Evolutionary conservation across 1,140 invertebrate species (phyloP).

Genomic region (Danaus plexippus): DNA sequence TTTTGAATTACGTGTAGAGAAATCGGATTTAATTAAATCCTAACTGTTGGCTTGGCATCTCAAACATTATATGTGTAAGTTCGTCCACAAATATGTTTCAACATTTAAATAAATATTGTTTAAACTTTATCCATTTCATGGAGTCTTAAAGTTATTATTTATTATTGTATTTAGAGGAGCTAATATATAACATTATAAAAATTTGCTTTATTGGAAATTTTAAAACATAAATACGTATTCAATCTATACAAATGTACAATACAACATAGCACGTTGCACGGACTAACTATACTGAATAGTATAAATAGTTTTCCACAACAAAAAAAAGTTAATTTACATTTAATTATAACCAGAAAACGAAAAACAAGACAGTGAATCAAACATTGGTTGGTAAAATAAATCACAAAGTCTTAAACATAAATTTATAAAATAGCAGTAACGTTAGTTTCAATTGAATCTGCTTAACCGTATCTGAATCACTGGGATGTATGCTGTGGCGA

Average conservation of each 20-base stretch:
- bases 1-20: constrained; percentile 14
- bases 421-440: constrained; percentile 50
- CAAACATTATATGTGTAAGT: constrained; percentile 53
- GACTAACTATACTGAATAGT: too few relatives aligned
- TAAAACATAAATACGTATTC: too few relatives aligned
- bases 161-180: too few relatives aligned
- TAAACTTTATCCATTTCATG: constrained; percentile 55
- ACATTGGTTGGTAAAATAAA: too few relatives aligned
- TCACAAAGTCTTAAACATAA: constrained; percentile 43
- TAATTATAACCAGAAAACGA: too few relatives aligned
- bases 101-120: constrained; percentile 55
- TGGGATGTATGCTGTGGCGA: constrained; percentile 21
- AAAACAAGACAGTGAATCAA: too few relatives aligned
- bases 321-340: too few relatives aligned
- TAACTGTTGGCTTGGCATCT: constrained; percentile 41
- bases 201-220: too few relatives aligned
- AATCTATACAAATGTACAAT: too few relatives aligned
- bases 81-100: constrained; percentile 61
- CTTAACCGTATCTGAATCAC: constrained; percentile 23
- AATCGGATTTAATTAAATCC: constrained; percentile 49
- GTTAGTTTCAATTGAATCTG: constrained; percentile 38
- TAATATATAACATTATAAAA: too few relatives aligned
- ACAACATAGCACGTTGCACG: too few relatives aligned
- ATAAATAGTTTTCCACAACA: too few relatives aligned
- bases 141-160: constrained; percentile 22